Conservation (phyloP, 2,113 vertebrate genomes). For the Terrapene triunguis region DNA sequence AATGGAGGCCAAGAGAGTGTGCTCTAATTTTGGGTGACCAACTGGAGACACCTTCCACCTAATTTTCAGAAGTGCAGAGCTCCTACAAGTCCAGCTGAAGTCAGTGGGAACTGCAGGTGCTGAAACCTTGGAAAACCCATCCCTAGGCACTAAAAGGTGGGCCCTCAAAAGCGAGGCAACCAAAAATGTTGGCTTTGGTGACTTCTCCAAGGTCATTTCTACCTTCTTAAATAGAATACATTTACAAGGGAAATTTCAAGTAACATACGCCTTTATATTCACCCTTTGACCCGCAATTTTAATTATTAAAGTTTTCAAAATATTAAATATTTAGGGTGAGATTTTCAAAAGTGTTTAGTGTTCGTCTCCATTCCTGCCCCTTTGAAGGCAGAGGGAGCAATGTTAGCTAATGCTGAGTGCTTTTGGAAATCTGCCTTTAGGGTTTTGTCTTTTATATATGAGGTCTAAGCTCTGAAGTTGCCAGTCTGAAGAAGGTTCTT, state of each 20-base stretch:
- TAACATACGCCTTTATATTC: not conserved
- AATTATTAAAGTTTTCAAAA: not conserved
- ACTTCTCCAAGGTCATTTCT: not conserved
- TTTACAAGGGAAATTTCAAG: not conserved
- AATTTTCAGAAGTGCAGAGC: not conserved
- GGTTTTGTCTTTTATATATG: not conserved
- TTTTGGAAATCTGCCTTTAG: not conserved
- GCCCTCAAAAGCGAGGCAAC: not conserved
- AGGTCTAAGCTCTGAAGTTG: not conserved
- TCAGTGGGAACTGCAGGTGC: not conserved
- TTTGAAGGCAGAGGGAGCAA: not conserved
- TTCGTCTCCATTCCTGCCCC: not conserved
- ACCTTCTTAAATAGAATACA: not conserved
- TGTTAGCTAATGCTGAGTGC: not conserved
- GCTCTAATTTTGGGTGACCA: not conserved
- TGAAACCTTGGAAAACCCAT: not conserved
- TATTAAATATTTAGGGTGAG: not conserved
- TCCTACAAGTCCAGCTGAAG: not conserved
- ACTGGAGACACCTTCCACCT: not conserved
- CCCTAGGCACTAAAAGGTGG: not conserved
- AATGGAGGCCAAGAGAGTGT: fast-evolving
- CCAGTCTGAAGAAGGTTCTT: not conserved
- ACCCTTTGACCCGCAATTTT: no score
- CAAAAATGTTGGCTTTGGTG: not conserved
- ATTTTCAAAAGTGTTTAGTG: not conserved